Evolutionary conservation across 2,113 vertebrate species (phyloP), one percentile per base, ranked within the genome.

Genomic region (Corythornis cristatus): DNA sequence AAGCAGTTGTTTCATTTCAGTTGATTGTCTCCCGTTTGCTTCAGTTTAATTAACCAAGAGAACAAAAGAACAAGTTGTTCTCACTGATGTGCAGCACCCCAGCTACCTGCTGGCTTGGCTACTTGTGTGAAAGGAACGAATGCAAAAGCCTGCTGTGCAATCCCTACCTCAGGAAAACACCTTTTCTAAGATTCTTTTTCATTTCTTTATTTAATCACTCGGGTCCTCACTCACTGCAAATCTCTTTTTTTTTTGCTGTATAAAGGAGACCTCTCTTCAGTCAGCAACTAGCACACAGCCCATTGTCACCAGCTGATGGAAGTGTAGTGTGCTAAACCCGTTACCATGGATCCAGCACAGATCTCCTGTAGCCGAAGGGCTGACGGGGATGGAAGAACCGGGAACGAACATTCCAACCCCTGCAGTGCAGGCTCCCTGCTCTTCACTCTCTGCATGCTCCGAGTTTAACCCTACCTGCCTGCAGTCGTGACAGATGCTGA

Each of bases 341-440:
- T 98, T 98, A 97, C 98, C 98, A 98, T 98, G 97, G 97, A 95
- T 98, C 96, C 97, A 50, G 91, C 51, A 90, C 40, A 93, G 93
- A 92, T 96, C 94, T 89, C 96, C 96, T 17, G 93, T 18, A 94
- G 96, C 91, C 65, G 94, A 90, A 94, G 62, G 62, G 96, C 88
- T 86, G 73, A 66, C 40, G 82, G 73, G 91, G 83, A 72, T 4
- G 54, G 94, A 94, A 65, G 31, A 96, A 90, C 83, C 8, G 2
- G 92, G 93, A 93, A 53, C 75, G 73, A 93, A 93, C 95, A 97
- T 92, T 86, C 88, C 96, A 95, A 83, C 79, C 97, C 98, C 98
- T 94, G 97, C 98, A 98, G 97, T 98, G 98, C 97, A 98, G 98
- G 94, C 94, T 97, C 93, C 95, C 89, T 50, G 97, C 95, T 97